Percentiles rank a stretch among this genome's conserved stretches.
Evolutionary conservation across 1,140 invertebrate genomes (phyloP).

Genomic region (Drosophila quadrilineata): DNA sequence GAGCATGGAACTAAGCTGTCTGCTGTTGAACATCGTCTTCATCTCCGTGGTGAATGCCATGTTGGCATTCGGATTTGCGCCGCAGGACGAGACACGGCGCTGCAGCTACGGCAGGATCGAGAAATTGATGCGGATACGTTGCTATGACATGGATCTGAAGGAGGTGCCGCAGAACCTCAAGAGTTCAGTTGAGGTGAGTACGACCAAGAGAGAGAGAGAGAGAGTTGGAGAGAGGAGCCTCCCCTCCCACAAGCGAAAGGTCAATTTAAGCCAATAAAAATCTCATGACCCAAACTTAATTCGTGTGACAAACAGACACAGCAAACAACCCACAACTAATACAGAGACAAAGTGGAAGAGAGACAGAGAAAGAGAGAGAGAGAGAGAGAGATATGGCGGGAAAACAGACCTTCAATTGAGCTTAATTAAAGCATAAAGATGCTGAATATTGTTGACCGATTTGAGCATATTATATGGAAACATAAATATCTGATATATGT

Average conservation of each 20-base stretch:
- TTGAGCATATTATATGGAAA: too few relatives aligned
- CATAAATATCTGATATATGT: constrained; percentile 13
- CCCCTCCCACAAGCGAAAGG: not conserved
- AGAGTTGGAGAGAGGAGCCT: not conserved
- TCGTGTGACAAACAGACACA: constrained; percentile 4
- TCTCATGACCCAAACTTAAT: constrained; percentile 53
- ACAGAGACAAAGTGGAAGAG: not conserved
- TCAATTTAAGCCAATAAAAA: constrained; percentile 52
- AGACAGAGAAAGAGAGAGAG: too few relatives aligned
- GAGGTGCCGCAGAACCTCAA: constrained; percentile 83
- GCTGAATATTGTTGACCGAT: constrained; percentile 30
- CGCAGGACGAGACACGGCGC: constrained; percentile 51
- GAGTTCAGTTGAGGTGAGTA: constrained; percentile 83
- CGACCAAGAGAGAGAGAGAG: constrained; percentile 14
- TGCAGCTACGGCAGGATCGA: constrained; percentile 83
- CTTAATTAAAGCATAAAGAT: constrained; percentile 79
- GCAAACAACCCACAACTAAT: not conserved
- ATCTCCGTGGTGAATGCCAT: constrained; percentile 43
- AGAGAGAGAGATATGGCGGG: not conserved
- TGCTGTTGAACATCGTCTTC: constrained; percentile 55
- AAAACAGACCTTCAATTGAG: constrained; percentile 58
- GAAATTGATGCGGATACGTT: constrained; percentile 83
- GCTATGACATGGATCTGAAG: constrained; percentile 82
- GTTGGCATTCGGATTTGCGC: constrained; percentile 52
- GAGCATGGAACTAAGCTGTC: constrained; percentile 72